Conservation (phyloP, 2,888 invertebrate species). For the Epicampocera succincta region DNA sequence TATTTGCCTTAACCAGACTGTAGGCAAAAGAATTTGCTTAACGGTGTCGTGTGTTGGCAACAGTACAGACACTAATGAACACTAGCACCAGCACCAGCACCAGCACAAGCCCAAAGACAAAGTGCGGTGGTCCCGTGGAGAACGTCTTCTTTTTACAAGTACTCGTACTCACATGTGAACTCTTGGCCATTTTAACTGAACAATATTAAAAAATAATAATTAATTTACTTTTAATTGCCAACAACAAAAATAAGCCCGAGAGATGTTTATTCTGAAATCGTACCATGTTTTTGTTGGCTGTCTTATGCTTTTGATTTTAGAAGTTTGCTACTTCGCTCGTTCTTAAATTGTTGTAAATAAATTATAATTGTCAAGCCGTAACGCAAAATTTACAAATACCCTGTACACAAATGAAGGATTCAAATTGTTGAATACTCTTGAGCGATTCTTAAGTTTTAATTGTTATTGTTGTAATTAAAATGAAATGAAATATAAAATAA, state of each 20-base stretch:
- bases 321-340: neutral
- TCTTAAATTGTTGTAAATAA: conserved; percentile 46
- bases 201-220: conserved; percentile 50
- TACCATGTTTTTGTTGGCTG: neutral
- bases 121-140: neutral
- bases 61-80: neutral
- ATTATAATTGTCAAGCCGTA: conserved; percentile 47
- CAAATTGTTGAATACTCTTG: neutral
- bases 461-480: conserved; percentile 30
- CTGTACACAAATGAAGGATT: conserved; percentile 19
- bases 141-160: conserved; percentile 3
- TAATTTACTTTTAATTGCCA: conserved; percentile 62
- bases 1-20: conserved; percentile 12
- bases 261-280: conserved; percentile 17
- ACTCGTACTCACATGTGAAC: neutral
- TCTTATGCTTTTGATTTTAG: conserved; percentile 28
- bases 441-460: neutral
- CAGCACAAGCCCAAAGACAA: neutral
- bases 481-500: conserved; percentile 26
- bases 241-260: neutral
- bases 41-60: neutral
- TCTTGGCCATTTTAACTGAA: conserved; percentile 24
- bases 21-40: neutral
- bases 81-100: too few species aligned
- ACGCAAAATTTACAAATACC: neutral